Evolutionary conservation across 2,797 vertebrate genomes (phyloP).

Genomic region (Salmo trutta): DNA sequence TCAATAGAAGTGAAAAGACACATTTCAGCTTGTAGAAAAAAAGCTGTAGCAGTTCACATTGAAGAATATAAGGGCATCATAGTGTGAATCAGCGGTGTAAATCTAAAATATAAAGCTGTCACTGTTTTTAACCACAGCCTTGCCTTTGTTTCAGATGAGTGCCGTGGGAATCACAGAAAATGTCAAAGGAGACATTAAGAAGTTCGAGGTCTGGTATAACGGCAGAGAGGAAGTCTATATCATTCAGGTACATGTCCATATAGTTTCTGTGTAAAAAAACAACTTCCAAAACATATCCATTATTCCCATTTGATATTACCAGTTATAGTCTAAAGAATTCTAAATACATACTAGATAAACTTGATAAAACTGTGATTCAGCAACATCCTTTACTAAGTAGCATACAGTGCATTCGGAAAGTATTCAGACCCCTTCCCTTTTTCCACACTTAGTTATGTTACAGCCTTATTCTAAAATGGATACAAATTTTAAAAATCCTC

Average conservation of each 20-base stretch:
- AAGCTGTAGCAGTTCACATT: neutral
- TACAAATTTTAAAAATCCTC: no score
- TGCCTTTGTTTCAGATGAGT: constrained; percentile 82
- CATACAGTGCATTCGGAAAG: no score
- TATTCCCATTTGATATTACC: neutral
- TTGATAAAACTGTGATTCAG: no score
- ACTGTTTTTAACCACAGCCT: neutral
- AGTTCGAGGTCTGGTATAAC: constrained; percentile 94
- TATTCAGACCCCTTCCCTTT: no score
- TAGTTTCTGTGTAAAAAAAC: neutral
- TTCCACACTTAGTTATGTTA: no score
- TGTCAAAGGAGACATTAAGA: constrained; percentile 90
- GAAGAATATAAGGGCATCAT: neutral
- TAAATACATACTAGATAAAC: neutral
- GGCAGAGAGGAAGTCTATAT: constrained; percentile 95
- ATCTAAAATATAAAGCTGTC: neutral
- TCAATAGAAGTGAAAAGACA: neutral
- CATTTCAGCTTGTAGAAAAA: neutral
- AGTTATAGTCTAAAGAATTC: neutral
- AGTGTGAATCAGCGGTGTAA: neutral
- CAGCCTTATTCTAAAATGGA: no score
- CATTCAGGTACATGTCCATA: constrained; percentile 82
- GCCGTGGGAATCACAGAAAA: constrained; percentile 92
- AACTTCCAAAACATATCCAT: neutral
- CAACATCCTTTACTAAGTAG: no score